Percentiles rank a stretch among this genome's conserved stretches.
These are phyloP conservation scores for Seira sanloemensis DNA, from an alignment of 2,888 invertebrate genomes.

Conservation along the genomic window DNA sequence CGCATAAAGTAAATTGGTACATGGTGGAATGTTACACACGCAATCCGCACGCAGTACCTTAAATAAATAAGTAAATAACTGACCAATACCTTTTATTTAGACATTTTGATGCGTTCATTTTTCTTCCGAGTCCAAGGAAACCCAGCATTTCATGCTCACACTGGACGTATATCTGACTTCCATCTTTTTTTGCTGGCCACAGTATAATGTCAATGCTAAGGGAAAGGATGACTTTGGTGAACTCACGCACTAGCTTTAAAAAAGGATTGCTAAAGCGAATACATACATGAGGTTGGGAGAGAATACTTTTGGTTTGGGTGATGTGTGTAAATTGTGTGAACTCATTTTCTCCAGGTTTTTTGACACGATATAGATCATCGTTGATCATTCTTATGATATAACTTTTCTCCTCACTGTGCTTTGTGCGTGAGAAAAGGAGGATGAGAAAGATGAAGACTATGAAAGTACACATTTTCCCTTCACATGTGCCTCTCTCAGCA, in stretches of 20 bases:
- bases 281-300: too few relatives aligned
- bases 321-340: conserved; percentile 8
- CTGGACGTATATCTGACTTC: not conserved
- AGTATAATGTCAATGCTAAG: not conserved
- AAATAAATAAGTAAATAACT: not conserved
- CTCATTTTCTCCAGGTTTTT: conserved; percentile 4
- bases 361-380: conserved; percentile 57
- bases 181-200: not conserved
- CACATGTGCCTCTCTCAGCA: conserved; percentile 18
- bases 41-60: not conserved
- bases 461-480: conserved; percentile 23
- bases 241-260: not conserved
- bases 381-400: conserved; percentile 43
- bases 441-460: not conserved
- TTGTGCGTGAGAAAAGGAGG: conserved; percentile 37
- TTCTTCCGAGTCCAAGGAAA: too few relatives aligned
- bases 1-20: too few relatives aligned
- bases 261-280: too few relatives aligned
- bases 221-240: not conserved
- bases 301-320: not conserved
- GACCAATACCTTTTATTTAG: not conserved
- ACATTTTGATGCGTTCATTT: not conserved
- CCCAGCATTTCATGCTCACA: too few relatives aligned
- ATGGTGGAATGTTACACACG: not conserved
- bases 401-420: not conserved